Base-by-base conservation (phyloP, 2,797 vertebrate species). In the Chaetophractus vellerosus region DNA sequence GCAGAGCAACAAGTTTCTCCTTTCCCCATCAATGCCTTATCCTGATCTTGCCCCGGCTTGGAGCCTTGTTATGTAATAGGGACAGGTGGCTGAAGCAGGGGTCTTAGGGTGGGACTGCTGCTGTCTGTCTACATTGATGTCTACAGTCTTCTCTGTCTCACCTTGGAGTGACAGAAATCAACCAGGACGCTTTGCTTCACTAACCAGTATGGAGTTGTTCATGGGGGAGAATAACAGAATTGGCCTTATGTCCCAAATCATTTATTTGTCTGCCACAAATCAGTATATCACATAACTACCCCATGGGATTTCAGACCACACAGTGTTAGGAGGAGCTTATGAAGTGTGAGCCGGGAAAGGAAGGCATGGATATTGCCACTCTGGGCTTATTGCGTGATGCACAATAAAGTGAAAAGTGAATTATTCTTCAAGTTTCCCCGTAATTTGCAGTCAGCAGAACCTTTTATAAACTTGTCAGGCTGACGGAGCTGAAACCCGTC, bases 121-220 rank as follows among this genome's bases (percentile, higher is more conserved):
- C 33, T 64, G 10, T n/a, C 33, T 63, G 11, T n/a, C 8, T 26
- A 48, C n/a, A 59, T 88, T 28, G 12, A 50, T 50, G 41, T 64
- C 74, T 14, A 1, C 86, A 86, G 72, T n/a, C 5, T 26, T n/a
- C 19, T 41, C 57, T 9, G 0, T 55, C 6, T 86, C 36, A 45
- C 90, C 31, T 4, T 36, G 15, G 31, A 14, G 18, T 71, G 59
- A 48, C 6, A 31, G 15, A 88, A 91, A 86, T 33, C 6, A 48
- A 88, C 55, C 21, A 1, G 69, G 28, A 71, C 50, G 79, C 45
- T 69, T 41, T n/a, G 82, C 48, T 88, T 88, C 33, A 64, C 33
- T 71, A 33, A 45, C 1, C 26, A 33, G 16, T 23, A 11, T 12
- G 16, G 38, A 24, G 0, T 9, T 84, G 16, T 72, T 93, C n/a